Evolutionary conservation across 2,113 vertebrate species (phyloP).

Genomic region (Apeltes quadracus): DNA sequence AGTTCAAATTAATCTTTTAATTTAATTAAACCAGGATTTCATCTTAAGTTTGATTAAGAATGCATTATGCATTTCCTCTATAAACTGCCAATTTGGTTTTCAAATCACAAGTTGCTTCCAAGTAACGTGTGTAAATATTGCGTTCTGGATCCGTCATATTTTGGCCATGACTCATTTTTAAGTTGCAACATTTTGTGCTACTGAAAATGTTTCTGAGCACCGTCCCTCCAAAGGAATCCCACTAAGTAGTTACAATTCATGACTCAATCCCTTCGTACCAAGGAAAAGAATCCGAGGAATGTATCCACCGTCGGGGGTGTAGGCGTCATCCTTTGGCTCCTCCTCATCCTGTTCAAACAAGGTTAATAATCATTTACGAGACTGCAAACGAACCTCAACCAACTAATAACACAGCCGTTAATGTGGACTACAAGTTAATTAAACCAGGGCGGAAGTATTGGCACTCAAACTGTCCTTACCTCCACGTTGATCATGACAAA

Average conservation of each 20-base stretch:
- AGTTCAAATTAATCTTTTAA: neutral
- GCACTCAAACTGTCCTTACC: conserved; percentile 77
- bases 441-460: neutral
- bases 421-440: neutral
- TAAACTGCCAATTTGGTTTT: neutral
- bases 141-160: no score
- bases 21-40: neutral
- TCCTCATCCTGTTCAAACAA: conserved; percentile 91
- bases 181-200: neutral
- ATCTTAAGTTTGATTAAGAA: neutral
- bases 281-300: conserved; percentile 98
- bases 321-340: conserved; percentile 92
- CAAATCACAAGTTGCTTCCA: neutral
- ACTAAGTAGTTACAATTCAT: conserved; percentile 11
- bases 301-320: conserved; percentile 95
- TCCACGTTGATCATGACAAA: conserved; percentile 98
- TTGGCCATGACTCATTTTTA: no score
- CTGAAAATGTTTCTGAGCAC: neutral
- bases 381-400: neutral
- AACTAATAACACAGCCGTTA: neutral
- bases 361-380: neutral
- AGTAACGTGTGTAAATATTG: no score
- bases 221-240: conserved; percentile 7
- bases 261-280: conserved; percentile 78
- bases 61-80: no score